Conservation (phyloP, 2,797 vertebrate genomes). For the Aselliscus stoliczkanus region DNA sequence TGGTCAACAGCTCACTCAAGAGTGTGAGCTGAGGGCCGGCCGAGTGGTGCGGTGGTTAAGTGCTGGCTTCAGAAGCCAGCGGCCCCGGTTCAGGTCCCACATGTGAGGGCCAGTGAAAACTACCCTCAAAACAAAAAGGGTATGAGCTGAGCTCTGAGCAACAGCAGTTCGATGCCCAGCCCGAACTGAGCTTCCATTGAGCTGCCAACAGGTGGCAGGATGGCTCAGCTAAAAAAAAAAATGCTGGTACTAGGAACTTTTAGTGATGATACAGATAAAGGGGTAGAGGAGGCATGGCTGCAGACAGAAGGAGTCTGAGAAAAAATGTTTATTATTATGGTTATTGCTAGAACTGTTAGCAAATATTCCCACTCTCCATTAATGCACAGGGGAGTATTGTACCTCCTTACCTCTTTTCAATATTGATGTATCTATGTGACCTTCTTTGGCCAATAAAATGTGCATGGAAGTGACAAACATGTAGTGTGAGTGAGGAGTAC, state of each 20-base stretch:
- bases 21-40: no score
- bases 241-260: background rate
- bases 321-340: background rate
- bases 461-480: background rate
- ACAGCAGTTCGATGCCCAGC: no score
- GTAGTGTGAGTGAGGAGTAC: background rate
- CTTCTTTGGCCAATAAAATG: constrained; percentile 16
- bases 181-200: no score
- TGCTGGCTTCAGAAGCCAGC: no score
- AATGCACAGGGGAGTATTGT: background rate
- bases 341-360: background rate
- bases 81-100: no score
- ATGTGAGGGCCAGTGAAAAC: no score
- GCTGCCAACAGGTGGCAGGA: no score
- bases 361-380: background rate
- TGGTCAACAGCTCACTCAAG: no score
- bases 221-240: no score
- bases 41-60: no score
- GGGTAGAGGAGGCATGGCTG: background rate
- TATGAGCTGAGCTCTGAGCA: no score
- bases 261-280: background rate
- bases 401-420: background rate
- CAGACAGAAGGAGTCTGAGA: background rate
- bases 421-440: background rate
- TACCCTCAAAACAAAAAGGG: no score